Base-by-base conservation (phyloP, 2,797 vertebrate species). In the Poecilia gillii region DNA sequence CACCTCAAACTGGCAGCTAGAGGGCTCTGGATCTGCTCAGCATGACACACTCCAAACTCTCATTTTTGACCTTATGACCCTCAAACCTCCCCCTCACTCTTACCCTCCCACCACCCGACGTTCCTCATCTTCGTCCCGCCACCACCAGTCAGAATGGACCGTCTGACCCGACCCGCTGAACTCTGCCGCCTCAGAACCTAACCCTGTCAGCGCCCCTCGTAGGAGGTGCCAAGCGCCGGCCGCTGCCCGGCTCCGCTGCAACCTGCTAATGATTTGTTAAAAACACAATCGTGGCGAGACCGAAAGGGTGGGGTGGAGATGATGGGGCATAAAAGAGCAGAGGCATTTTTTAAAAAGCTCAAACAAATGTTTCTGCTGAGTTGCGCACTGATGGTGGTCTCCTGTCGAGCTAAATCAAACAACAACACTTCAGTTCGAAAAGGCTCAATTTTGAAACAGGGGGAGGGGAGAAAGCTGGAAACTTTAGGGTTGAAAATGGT, bases 231-330 rank as follows among this genome's bases (percentile, higher is more conserved):
- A 87, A 79, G 90, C 80, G 75, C 85, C 25, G 82, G 87, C 83
- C 55, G 86, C 59, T 59, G 85, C 81, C 73, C 79, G 72, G 79
- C 89, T 45, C 81, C 57, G 85, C 84, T 62, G 80, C 68, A 89
- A 86, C 85, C 93, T 93, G 93, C 87, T 89, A 89, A 90, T 92
- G 92, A 94, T 95, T 95, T 94, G 93, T 93, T 95, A 93, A 90
- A 93, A 93, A 94, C 88, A 94, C 91, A 95, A 90, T 64, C 3
- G 18, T 79, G 81, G 79, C 81, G 80, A 62, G 82, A 77, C 77
- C 79, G 82, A 62, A 13, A 45, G 25, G 14, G 11, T 25, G 49
- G 12, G 49, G 72, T 36, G 20, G 41, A 84, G 81, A 89, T 78
- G 86, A 90, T 75, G 78, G 73, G 62, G 87, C 83, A 89, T 81